Evolutionary conservation across 1,140 invertebrate genomes (phyloP).

Genomic region (Tetragnatha versicolor): DNA sequence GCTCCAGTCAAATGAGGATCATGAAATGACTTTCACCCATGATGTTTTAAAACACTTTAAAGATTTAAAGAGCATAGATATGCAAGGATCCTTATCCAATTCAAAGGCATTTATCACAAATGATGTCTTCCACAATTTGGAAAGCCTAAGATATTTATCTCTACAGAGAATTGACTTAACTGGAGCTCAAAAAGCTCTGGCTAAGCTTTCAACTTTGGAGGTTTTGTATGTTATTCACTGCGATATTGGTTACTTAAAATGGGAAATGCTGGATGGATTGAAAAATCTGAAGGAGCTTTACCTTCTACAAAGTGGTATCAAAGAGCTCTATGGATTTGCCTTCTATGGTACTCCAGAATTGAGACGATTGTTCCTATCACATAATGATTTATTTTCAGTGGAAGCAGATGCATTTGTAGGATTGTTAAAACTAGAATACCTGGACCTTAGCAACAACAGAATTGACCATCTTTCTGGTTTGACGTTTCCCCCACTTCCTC

Average conservation of each 20-base stretch:
- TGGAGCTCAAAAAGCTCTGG: slow-evolving; percentile 36
- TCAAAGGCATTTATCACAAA: slow-evolving; percentile 21
- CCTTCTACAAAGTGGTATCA: slow-evolving; percentile 71
- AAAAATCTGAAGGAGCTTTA: slow-evolving; percentile 70
- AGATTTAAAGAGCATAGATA: slow-evolving; percentile 35
- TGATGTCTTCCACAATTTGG: slow-evolving; percentile 22
- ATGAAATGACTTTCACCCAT: not conserved
- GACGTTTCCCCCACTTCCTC: slow-evolving; percentile 75
- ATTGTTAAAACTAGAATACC: slow-evolving; percentile 70
- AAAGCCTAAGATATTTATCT: slow-evolving; percentile 33
- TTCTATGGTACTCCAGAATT: slow-evolving; percentile 74
- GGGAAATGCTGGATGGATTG: slow-evolving; percentile 75
- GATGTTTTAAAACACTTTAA: not conserved
- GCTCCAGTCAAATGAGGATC: slow-evolving; percentile 22
- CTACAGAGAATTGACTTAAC: slow-evolving; percentile 37
- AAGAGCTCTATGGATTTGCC: slow-evolving; percentile 73
- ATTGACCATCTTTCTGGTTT: slow-evolving; percentile 74
- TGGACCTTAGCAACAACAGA: slow-evolving; percentile 73
- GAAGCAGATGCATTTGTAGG: slow-evolving; percentile 73
- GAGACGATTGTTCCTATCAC: slow-evolving; percentile 70
- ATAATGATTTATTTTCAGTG: slow-evolving; percentile 72
- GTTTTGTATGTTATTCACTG: slow-evolving; percentile 62
- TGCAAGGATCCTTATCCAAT: slow-evolving; percentile 34
- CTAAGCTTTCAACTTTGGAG: slow-evolving; percentile 34
- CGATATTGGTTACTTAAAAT: slow-evolving; percentile 70